Base-by-base conservation (phyloP, 1,140 invertebrate species). In the Bombyx mori region DNA sequence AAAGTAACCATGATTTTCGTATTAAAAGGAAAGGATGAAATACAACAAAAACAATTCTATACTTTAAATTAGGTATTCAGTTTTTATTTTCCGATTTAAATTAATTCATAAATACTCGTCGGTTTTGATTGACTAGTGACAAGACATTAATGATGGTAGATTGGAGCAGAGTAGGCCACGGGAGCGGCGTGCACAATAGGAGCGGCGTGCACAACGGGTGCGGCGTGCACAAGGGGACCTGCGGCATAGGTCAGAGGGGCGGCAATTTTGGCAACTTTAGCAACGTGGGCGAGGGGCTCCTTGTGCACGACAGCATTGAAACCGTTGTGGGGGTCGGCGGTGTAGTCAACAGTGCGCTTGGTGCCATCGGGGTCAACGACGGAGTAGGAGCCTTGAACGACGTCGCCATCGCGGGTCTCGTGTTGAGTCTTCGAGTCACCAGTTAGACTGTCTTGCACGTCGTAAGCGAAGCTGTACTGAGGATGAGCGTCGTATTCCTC, bases 391-490 rank as follows among this genome's bases (percentile, higher is more conserved):
- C 91, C 91, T 67, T 91, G 89, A 9, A 91, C 89, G 1, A 90
- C 72, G 58, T 91, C 91, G 6, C 91, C 91, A 58, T 91, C 86
- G 44, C 91, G 86, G 44, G 77, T 89, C 76, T 93, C 92, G 57
- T 92, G 88, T 66, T 92, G 91, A 62, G 86, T 87, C 77, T 93
- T 93, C 2, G 90, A 82, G 76, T 93, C 92, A 2, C 93, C 92
- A 42, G 90, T 94, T 52, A 90, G 77, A n/a, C 84, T 75, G 61
- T 93, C 92, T 44, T 92, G 90, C 0, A 93, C 91, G 44, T 90
- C 89, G 70, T 92, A 92, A 3, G 88, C 88, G 68, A 90, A 92
- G 57, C 89, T 85, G 74, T 92, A 92, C 57, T 91, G 90, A 0
- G 91, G 90, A 62, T 91, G 88, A 35, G 89, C 85, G 57, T 90